Evolutionary conservation across 2,113 vertebrate genomes (phyloP).

Genomic region (Ivindomyrus marchei): DNA sequence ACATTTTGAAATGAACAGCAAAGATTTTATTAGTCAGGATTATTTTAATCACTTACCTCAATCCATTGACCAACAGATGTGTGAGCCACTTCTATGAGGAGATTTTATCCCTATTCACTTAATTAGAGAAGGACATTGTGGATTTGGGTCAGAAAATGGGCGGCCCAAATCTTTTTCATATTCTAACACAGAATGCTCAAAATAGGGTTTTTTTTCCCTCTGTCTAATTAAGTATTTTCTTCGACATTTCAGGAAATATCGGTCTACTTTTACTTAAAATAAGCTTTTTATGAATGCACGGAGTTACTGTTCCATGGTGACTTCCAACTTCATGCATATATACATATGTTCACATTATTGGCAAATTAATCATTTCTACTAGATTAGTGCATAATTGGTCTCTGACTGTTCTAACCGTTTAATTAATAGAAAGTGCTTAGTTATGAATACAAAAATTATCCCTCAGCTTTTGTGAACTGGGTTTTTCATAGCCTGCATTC

Average conservation of each 20-base stretch:
- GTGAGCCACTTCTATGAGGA: background rate
- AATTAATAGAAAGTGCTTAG: background rate
- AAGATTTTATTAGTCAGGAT: constrained; percentile 11
- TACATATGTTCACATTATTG: background rate
- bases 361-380: background rate
- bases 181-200: background rate
- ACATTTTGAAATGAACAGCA: background rate
- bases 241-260: background rate
- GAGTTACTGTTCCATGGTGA: background rate
- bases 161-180: background rate
- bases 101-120: background rate
- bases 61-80: constrained; percentile 3
- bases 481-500: background rate
- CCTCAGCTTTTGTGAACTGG: background rate
- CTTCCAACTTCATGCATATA: background rate
- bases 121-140: constrained; percentile 8
- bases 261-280: background rate
- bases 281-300: background rate
- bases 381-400: background rate
- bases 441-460: background rate
- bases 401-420: background rate
- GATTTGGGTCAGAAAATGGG: constrained; percentile 8
- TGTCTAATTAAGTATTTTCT: constrained; percentile 2
- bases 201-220: constrained; percentile 1
- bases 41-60: constrained; percentile 10